phyloP scores from a whole-genome alignment of 2,113 vertebrate species.

The Gopherus flavomarginatus region DNA sequence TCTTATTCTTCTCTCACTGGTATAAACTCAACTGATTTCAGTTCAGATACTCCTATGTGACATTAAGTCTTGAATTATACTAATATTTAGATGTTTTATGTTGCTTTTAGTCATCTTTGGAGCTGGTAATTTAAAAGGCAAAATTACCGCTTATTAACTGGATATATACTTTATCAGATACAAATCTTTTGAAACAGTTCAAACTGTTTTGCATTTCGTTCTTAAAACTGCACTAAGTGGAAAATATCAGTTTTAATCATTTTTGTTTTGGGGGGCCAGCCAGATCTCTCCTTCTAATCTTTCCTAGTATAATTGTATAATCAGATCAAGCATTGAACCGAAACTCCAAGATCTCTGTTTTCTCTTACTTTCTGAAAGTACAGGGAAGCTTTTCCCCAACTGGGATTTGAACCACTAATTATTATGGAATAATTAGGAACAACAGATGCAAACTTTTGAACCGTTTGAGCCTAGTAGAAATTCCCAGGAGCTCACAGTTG shows the following conservation, averaged over 20 bases:
- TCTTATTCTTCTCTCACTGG: not conserved
- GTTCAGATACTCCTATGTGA: not conserved
- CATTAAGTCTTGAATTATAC: constrained; percentile 6
- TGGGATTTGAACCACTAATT: constrained; percentile 65
- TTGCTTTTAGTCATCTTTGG: not conserved
- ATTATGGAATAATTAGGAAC: constrained; percentile 65
- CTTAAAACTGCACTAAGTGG: constrained; percentile 10
- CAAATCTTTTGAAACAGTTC: constrained; percentile 15
- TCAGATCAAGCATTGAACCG: constrained; percentile 45
- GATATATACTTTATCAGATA: constrained; percentile 39
- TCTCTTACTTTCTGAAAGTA: constrained; percentile 17
- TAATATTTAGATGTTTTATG: not conserved
- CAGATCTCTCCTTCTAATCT: constrained; percentile 27
- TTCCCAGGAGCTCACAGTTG: constrained; percentile 5
- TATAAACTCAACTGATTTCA: not conserved
- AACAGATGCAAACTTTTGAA: constrained; percentile 64
- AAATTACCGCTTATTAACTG: constrained; percentile 27
- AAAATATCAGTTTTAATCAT: not conserved
- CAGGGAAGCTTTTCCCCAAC: constrained; percentile 36
- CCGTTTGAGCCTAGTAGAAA: constrained; percentile 28
- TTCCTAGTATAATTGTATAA: constrained; percentile 36
- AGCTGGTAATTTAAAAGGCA: not conserved
- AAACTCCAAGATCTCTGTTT: constrained; percentile 14
- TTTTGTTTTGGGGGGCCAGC: constrained; percentile 32
- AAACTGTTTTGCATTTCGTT: constrained; percentile 15